Conservation (phyloP, 2,113 vertebrate genomes). For the Periophthalmodon schlosseri region DNA sequence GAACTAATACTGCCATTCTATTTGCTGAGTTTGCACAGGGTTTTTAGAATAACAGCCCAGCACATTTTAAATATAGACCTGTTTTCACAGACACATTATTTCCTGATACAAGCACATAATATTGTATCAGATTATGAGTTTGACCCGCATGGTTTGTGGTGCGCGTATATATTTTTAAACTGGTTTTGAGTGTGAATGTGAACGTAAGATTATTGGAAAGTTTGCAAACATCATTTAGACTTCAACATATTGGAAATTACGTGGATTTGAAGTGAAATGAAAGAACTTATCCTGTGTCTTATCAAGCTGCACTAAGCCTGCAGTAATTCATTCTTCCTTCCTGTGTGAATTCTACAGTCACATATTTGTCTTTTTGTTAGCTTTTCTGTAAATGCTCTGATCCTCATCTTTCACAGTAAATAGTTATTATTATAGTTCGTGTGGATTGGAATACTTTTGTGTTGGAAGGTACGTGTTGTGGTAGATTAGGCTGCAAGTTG, state of each 20-base stretch:
- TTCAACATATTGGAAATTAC: neutral
- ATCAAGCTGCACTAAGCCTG: constrained; percentile 16
- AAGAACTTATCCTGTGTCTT: constrained; percentile 16
- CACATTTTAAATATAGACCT: constrained; percentile 29
- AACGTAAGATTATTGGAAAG: neutral
- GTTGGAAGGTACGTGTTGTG: constrained; percentile 17
- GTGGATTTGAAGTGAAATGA: neutral
- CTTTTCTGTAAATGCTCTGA: neutral
- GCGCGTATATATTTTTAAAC: neutral
- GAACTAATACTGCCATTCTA: constrained; percentile 51
- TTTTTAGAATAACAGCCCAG: constrained; percentile 41
- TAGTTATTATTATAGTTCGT: neutral
- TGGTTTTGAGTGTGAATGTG: constrained; percentile 1
- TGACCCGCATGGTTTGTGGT: constrained; percentile 1
- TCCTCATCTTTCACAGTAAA: neutral
- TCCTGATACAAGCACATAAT: constrained; percentile 19
- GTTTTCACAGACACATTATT: constrained; percentile 22
- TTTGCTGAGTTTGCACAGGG: constrained; percentile 57
- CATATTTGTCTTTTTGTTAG: constrained; percentile 15
- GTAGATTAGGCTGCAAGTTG: constrained; percentile 33
- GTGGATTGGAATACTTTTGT: neutral
- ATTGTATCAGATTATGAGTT: constrained; percentile 13
- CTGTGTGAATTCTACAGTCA: constrained; percentile 31
- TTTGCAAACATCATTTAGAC: neutral
- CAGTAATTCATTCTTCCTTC: constrained; percentile 55